These are phyloP conservation scores for Bos indicus DNA, from an alignment of 2,113 vertebrate species.

Conservation along the genomic window DNA sequence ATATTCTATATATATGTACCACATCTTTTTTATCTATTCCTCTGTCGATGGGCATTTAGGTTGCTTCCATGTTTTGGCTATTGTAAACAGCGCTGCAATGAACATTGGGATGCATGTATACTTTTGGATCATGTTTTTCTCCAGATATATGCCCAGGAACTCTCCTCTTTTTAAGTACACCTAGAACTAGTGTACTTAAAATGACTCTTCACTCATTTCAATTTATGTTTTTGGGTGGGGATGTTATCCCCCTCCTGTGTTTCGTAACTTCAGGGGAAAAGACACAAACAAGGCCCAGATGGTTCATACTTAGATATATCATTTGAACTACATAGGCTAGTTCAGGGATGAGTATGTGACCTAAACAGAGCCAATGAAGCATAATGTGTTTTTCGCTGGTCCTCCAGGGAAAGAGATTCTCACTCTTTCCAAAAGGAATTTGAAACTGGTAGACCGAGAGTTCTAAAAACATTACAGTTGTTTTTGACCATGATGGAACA, in stretches of 20 bases:
- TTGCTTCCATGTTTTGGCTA: not conserved
- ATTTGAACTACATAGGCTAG: not conserved
- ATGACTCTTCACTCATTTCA: not conserved
- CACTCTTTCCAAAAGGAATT: not conserved
- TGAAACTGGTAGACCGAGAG: not conserved
- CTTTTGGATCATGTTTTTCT: not conserved
- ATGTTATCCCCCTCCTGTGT: too few relatives aligned
- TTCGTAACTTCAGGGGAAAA: not conserved
- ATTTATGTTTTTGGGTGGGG: not conserved
- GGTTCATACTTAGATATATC: not conserved
- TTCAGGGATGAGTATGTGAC: not conserved
- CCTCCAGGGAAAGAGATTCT: not conserved
- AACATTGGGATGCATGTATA: rapidly evolving
- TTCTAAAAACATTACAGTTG: not conserved
- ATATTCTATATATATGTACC: not conserved
- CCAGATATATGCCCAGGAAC: not conserved
- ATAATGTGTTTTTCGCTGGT: not conserved
- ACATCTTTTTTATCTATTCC: not conserved
- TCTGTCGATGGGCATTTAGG: not conserved
- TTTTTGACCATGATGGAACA: not conserved
- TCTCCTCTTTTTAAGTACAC: not conserved
- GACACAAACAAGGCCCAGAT: rapidly evolving
- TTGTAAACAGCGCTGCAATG: not conserved
- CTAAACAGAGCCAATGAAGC: not conserved
- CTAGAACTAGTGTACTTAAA: not conserved